Base-by-base conservation (phyloP, 2,888 invertebrate species). In the Rhabditoides inermis region DNA sequence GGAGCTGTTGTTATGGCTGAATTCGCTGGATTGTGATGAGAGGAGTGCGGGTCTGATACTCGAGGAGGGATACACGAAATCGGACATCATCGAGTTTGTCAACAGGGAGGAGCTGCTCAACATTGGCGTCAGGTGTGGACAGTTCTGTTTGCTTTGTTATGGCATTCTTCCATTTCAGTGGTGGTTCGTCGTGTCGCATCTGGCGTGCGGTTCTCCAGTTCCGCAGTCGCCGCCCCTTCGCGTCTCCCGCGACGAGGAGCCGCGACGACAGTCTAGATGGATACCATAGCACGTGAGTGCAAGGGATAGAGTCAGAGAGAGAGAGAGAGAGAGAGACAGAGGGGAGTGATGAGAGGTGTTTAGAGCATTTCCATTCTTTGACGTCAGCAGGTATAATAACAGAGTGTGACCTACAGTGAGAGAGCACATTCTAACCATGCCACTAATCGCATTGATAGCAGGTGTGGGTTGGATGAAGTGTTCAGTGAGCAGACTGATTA, bases 101-200 rank as follows among this genome's bases (percentile, higher is more conserved):
- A 85, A 85, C 20, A 83, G 88, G 65, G 86, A 88, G 48, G 92
- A 94, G 78, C 79, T 94, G 49, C 82, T 85, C 50, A 83, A 84
- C 69, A 80, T 90, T 52, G 84, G 85, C 48, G 82, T 92, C 53
- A 85, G 84, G 88, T 88, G 28, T 32, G 15, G 32, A 32, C 7
- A 32, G 10, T 32, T 32, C 32, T 7, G 15, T 15, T 32, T 37
- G 10, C 10, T 32, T 12, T 48, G n/a, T 55, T 41, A 32, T 45
- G 20, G 22, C 28, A 10, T 22, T 32, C 20, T 12, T 20, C n/a
- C 10, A 15, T 63, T 70, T 56, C 61, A 73, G 73, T 3, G 74
- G 74, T 28, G 74, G 74, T 6, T 54, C 67, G 3, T 61, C 74
- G 7, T 74, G 74, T 50, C 68, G 70, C 35, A 72, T 74, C 51